These are phyloP conservation scores for Polyploca ridens DNA, from an alignment of 2,888 invertebrate genomes.

Conservation along the genomic window DNA sequence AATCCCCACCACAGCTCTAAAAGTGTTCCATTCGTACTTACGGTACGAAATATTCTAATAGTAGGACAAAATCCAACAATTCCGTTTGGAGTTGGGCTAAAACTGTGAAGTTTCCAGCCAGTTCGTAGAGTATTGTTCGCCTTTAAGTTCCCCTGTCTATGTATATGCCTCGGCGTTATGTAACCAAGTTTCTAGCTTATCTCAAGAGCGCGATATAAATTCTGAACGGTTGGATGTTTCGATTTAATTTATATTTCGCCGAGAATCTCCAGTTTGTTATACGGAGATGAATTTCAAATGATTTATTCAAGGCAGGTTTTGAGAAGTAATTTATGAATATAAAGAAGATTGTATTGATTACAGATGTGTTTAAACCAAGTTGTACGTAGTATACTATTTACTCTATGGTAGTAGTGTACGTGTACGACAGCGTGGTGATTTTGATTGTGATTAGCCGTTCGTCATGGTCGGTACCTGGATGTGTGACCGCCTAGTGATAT, in stretches of 20 bases:
- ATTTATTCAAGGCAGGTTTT: background rate
- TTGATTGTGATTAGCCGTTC: no score
- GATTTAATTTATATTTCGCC: slow-evolving; percentile 11
- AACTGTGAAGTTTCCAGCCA: slow-evolving; percentile 15
- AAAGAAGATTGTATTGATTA: background rate
- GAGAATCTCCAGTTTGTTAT: background rate
- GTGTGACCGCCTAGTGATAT: no score
- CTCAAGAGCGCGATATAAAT: background rate
- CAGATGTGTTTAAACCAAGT: background rate
- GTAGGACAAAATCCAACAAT: slow-evolving; percentile 13
- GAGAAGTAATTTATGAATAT: background rate
- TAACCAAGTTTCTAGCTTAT: slow-evolving; percentile 10
- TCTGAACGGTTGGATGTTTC: background rate
- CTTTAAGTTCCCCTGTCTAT: slow-evolving; percentile 4
- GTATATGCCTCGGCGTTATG: background rate
- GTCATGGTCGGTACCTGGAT: no score
- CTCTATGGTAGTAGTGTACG: no score
- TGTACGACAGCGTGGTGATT: no score
- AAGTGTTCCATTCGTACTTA: background rate
- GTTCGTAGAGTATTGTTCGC: slow-evolving; percentile 2
- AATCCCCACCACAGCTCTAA: background rate
- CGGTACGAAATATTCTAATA: slow-evolving; percentile 11
- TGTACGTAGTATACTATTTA: no score
- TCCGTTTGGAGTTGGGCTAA: slow-evolving; percentile 12
- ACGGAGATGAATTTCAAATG: background rate